Evolutionary conservation across 2,888 invertebrate species (phyloP).

Genomic region (Pharmacophagus antenor): DNA sequence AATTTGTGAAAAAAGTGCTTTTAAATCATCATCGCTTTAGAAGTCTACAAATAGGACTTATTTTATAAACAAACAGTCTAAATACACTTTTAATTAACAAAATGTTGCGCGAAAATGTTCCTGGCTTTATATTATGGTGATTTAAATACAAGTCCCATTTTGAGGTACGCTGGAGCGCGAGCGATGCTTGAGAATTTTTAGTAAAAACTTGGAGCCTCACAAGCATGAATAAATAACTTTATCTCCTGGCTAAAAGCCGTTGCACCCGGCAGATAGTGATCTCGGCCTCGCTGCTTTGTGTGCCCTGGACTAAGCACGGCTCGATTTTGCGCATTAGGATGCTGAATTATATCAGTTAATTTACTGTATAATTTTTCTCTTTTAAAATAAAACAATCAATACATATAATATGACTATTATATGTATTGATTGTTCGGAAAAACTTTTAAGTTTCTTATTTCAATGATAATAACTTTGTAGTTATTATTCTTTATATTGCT

Average conservation of each 20-base stretch:
- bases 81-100: background rate
- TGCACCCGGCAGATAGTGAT: slow-evolving; percentile 45
- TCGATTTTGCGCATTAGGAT: slow-evolving; percentile 4
- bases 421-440: too few relatives aligned
- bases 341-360: slow-evolving; percentile 8
- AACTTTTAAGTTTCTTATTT: too few relatives aligned
- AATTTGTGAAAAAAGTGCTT: too few relatives aligned
- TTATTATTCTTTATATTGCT: too few relatives aligned
- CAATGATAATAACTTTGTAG: too few relatives aligned
- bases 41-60: too few relatives aligned
- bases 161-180: slow-evolving; percentile 15
- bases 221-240: slow-evolving; percentile 31
- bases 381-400: too few relatives aligned
- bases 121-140: slow-evolving; percentile 5
- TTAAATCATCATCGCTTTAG: too few relatives aligned
- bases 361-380: slow-evolving; percentile 8
- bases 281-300: slow-evolving; percentile 38
- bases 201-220: slow-evolving; percentile 30
- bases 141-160: slow-evolving; percentile 15
- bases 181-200: slow-evolving; percentile 26
- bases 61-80: too few relatives aligned
- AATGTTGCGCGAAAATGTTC: background rate
- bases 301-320: slow-evolving; percentile 20
- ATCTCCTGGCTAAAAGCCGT: slow-evolving; percentile 40
- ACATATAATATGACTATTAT: too few relatives aligned